Evolutionary conservation across 30 jellyfish, hydroid and myxozoan genomes (phyloP).

Genomic region (Pelagia noctiluca): DNA sequence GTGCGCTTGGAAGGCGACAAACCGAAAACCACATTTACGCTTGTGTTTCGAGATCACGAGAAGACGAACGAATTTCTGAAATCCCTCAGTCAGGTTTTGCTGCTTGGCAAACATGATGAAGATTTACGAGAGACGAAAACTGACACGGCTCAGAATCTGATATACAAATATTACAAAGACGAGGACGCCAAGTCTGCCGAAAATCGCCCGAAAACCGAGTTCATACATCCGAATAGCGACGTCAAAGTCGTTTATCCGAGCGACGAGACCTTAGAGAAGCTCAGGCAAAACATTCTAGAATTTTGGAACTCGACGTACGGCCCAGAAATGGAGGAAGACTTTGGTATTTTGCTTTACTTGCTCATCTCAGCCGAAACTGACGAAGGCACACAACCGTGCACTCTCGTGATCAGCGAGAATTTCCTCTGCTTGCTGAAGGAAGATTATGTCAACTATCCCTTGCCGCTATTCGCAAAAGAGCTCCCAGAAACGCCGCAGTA

Average conservation of each 20-base stretch:
- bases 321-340: slow-evolving; percentile 49
- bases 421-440: slow-evolving; percentile 76
- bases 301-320: slow-evolving; percentile 27
- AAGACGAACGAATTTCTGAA: slow-evolving; percentile 78
- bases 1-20: slow-evolving; percentile 85
- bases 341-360: slow-evolving; percentile 66
- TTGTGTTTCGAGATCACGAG: slow-evolving; percentile 80
- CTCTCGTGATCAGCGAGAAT: slow-evolving; percentile 83
- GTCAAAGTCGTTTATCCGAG: slow-evolving; percentile 89
- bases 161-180: slow-evolving; percentile 57
- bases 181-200: slow-evolving; percentile 74
- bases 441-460: slow-evolving; percentile 88
- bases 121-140: slow-evolving; percentile 28
- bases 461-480: slow-evolving; percentile 87
- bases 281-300: slow-evolving; percentile 64
- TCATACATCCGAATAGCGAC: slow-evolving; percentile 78
- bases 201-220: slow-evolving; percentile 80
- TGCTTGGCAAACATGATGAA: slow-evolving; percentile 57
- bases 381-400: slow-evolving; percentile 69
- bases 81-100: slow-evolving; percentile 67
- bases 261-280: slow-evolving; percentile 90
- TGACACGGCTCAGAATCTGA: slow-evolving; percentile 61
- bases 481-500: slow-evolving; percentile 89
- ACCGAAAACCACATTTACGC: slow-evolving; percentile 71
- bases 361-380: slow-evolving; percentile 65